phyloP scores from a whole-genome alignment of 2,797 vertebrate species.

The Artibeus lituratus region DNA sequence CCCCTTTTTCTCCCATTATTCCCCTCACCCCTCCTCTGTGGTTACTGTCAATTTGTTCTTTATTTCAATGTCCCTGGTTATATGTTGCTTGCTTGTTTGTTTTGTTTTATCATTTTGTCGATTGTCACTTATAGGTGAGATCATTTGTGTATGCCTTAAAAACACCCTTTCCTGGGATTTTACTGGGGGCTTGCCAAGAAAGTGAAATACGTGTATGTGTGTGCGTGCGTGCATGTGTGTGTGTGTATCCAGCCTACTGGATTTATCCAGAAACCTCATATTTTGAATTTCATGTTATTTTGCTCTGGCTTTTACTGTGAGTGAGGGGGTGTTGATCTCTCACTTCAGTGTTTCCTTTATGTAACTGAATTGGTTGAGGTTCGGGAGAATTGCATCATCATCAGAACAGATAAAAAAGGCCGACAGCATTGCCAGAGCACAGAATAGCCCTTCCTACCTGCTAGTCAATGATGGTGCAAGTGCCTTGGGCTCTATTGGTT shows the following conservation, averaged over 20 bases:
- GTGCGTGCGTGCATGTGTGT: too few species aligned
- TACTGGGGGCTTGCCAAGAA: neutral
- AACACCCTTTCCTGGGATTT: neutral
- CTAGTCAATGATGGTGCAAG: neutral
- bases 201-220: neutral
- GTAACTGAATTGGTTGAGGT: constrained; percentile 13
- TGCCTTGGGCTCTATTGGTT: neutral
- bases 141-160: neutral
- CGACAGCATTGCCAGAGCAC: neutral
- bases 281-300: constrained; percentile 16
- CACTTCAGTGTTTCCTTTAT: constrained; percentile 56
- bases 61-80: too few species aligned
- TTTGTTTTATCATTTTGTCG: too few species aligned
- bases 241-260: neutral
- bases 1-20: too few species aligned
- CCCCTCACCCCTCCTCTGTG: too few species aligned
- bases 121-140: too few species aligned
- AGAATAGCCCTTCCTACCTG: neutral
- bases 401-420: constrained; percentile 69
- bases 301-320: neutral
- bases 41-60: too few species aligned
- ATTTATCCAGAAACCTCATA: neutral
- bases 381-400: constrained; percentile 63
- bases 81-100: too few species aligned
- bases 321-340: neutral